Evolutionary conservation across 2,113 vertebrate genomes (phyloP).

Genomic region (Orientallactaga bullata): DNA sequence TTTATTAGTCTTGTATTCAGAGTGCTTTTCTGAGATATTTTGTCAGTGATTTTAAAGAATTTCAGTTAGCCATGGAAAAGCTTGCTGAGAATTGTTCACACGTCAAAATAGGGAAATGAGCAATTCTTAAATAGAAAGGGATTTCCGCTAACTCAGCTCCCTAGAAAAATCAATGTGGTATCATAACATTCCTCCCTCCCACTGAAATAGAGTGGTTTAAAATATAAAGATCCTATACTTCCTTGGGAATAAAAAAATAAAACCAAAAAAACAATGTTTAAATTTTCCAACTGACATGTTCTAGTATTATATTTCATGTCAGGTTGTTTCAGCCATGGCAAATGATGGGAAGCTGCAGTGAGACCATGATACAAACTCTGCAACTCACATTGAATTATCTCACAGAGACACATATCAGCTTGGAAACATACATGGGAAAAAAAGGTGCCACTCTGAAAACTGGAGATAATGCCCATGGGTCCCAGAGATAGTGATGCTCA

Average conservation of each 20-base stretch:
- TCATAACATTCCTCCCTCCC: neutral
- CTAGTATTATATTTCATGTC: conserved; percentile 82
- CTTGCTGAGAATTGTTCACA: conserved; percentile 57
- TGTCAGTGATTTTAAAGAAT: conserved; percentile 36
- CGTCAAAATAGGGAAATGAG: conserved; percentile 53
- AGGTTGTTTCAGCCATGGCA: conserved; percentile 81
- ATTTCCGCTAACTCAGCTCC: conserved; percentile 73
- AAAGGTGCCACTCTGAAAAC: conserved; percentile 66
- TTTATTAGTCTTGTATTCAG: neutral
- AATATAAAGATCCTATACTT: conserved; percentile 72
- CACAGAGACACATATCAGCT: conserved; percentile 73
- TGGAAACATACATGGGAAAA: conserved; percentile 68
- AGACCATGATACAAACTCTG: conserved; percentile 72
- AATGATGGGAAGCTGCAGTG: conserved; percentile 80
- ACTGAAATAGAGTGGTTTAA: conserved; percentile 61
- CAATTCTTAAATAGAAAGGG: conserved; percentile 57
- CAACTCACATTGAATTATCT: conserved; percentile 81
- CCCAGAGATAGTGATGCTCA: conserved; percentile 60
- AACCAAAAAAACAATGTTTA: conserved; percentile 83
- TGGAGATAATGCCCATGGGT: conserved; percentile 74
- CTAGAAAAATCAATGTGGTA: conserved; percentile 64
- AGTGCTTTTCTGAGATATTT: conserved; percentile 12
- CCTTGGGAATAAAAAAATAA: conserved; percentile 43
- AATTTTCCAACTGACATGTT: conserved; percentile 84
- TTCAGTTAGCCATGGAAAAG: conserved; percentile 52